Conservation (phyloP, 2,888 invertebrate species). For the Creontiades dilutus region DNA sequence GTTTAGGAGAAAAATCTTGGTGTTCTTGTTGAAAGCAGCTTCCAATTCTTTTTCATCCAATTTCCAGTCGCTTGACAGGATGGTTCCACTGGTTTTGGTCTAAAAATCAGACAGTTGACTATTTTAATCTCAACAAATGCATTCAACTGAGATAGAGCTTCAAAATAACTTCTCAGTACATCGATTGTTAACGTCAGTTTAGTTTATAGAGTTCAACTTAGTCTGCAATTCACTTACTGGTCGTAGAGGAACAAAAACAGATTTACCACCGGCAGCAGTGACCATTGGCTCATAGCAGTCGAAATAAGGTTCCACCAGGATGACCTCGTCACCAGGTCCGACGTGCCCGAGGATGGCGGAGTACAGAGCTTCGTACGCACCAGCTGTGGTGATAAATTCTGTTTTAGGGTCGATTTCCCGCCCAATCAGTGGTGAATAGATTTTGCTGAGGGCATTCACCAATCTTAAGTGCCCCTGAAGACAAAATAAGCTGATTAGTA, state of each 20-base stretch:
- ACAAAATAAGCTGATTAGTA: constrained; percentile 42
- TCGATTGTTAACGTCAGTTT: too few relatives aligned
- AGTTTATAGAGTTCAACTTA: constrained; percentile 16
- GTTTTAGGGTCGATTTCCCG: constrained; percentile 89
- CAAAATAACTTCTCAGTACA: too few relatives aligned
- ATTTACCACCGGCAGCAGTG: constrained; percentile 89
- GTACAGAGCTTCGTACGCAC: constrained; percentile 97
- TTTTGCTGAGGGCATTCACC: constrained; percentile 88
- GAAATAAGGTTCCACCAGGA: constrained; percentile 98
- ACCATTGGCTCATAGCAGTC: constrained; percentile 99
- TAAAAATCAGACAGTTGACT: constrained; percentile 74
- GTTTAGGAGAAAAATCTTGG: constrained; percentile 97
- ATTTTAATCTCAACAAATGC: too few relatives aligned
- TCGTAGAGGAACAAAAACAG: constrained; percentile 91
- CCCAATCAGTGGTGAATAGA: constrained; percentile 90
- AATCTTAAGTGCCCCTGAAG: constrained; percentile 94
- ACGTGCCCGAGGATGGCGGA: constrained; percentile 92
- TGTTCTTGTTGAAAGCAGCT: constrained; percentile 89
- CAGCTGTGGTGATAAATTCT: constrained; percentile 93
- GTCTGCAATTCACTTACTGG: constrained; percentile 82
- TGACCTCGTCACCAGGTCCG: constrained; percentile 92
- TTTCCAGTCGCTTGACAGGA: constrained; percentile 90
- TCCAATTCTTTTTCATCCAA: constrained; percentile 90
- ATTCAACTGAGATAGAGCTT: too few relatives aligned
- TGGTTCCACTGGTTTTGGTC: constrained; percentile 80